Conservation (phyloP, 2,113 vertebrate genomes). For the Sterna hirundo region DNA sequence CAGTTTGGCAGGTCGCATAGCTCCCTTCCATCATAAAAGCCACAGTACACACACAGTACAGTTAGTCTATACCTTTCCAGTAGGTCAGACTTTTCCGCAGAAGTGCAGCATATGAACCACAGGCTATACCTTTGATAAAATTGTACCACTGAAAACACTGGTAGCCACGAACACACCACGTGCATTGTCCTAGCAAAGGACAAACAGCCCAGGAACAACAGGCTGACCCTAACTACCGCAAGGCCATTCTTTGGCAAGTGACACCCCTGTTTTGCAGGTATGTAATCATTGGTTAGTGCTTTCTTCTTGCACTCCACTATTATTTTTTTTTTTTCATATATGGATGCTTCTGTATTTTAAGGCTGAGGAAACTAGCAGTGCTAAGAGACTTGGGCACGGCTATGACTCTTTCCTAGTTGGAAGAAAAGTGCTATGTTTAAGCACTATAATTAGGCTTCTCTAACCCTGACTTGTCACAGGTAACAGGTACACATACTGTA, state of each 20-base stretch:
- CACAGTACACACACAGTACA: too few relatives aligned
- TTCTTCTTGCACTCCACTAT: neutral
- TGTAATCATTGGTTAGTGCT: neutral
- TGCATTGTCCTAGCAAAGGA: neutral
- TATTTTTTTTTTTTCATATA: neutral
- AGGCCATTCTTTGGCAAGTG: neutral
- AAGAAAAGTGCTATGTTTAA: neutral
- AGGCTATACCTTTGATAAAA: neutral
- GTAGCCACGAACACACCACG: neutral
- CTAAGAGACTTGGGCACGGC: neutral
- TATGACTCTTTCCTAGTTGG: neutral
- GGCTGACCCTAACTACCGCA: neutral
- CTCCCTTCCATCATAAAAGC: neutral
- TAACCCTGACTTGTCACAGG: neutral
- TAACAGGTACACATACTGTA: neutral
- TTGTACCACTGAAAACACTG: neutral
- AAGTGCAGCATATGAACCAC: neutral
- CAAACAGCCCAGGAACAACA: neutral
- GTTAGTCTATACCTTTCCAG: neutral
- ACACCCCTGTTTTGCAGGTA: neutral
- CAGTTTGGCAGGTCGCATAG: neutral
- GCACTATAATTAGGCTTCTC: neutral
- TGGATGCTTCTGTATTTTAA: neutral
- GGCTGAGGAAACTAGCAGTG: neutral
- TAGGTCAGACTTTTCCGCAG: neutral